Percentiles rank a stretch among this genome's conserved stretches.
Evolutionary conservation across 2,797 vertebrate species (phyloP).

Genomic region (Sylvilagus floridanus): DNA sequence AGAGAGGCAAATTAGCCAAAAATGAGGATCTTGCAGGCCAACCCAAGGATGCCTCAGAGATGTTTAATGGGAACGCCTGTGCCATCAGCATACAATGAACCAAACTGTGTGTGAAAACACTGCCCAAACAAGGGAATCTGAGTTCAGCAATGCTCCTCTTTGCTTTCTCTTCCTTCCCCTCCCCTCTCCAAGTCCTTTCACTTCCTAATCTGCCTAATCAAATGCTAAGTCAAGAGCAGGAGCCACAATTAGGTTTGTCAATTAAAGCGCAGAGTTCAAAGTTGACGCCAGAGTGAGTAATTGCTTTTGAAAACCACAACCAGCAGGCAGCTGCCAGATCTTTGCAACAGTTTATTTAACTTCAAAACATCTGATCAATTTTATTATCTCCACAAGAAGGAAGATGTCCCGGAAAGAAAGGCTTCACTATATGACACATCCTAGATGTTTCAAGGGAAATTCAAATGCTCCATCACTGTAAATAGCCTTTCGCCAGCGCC

Average conservation of each 20-base stretch:
- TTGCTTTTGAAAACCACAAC: constrained; percentile 81
- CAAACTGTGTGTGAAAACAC: not conserved
- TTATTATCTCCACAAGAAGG: constrained; percentile 79
- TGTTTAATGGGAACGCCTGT: not conserved
- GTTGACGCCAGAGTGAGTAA: constrained; percentile 80
- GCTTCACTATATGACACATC: constrained; percentile 65
- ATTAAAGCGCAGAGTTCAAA: constrained; percentile 81
- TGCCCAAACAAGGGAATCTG: not conserved
- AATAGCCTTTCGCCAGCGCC: constrained; percentile 67
- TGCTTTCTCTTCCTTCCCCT: constrained; percentile 45
- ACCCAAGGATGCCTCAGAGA: not conserved
- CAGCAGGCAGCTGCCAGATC: constrained; percentile 81
- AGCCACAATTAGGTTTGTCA: constrained; percentile 78
- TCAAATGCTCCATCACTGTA: constrained; percentile 47
- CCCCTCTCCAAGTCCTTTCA: not conserved
- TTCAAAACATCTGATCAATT: constrained; percentile 84
- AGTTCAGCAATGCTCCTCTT: not conserved
- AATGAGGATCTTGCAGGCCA: not conserved
- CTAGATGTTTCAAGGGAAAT: constrained; percentile 35
- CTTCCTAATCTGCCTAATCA: constrained; percentile 75
- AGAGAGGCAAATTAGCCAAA: not conserved
- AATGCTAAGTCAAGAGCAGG: constrained; percentile 71
- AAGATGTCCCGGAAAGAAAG: constrained; percentile 66
- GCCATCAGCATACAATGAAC: not conserved
- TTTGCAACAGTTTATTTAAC: constrained; percentile 83